Evolutionary conservation across 2,113 vertebrate genomes (phyloP).

Genomic region (Gallinago jamesoni): DNA sequence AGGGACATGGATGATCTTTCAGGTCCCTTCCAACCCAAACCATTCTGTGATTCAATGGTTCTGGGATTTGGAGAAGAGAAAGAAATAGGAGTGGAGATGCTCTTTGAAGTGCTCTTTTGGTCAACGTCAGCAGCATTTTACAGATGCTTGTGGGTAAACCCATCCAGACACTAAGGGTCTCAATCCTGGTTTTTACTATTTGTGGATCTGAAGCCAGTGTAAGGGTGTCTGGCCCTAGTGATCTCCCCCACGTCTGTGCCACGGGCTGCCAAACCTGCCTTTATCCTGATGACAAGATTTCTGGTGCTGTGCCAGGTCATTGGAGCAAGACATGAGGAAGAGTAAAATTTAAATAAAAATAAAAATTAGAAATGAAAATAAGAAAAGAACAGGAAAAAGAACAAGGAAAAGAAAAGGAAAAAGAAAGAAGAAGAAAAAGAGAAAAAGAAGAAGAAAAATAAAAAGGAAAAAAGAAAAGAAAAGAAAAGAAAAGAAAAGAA

Average conservation of each 20-base stretch:
- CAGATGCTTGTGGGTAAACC: neutral
- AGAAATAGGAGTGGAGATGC: neutral
- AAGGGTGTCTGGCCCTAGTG: neutral
- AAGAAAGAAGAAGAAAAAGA: rapidly evolving
- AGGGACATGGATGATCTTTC: no score
- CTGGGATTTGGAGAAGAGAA: neutral
- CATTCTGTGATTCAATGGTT: no score
- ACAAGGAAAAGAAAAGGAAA: no score
- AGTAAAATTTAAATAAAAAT: neutral
- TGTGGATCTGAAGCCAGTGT: neutral
- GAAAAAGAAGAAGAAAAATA: no score
- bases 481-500: neutral
- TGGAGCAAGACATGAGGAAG: neutral
- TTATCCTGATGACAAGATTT: neutral
- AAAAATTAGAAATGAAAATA: neutral
- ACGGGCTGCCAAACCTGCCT: neutral
- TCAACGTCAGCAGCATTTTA: neutral
- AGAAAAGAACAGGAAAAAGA: neutral
- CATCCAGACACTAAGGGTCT: neutral
- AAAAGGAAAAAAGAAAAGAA: neutral
- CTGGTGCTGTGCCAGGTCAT: neutral
- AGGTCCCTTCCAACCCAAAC: no score
- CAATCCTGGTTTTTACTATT: neutral
- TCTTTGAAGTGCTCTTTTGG: neutral
- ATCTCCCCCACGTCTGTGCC: neutral